phyloP scores from a whole-genome alignment of 1,140 invertebrate species.

The Apis dorsata region DNA sequence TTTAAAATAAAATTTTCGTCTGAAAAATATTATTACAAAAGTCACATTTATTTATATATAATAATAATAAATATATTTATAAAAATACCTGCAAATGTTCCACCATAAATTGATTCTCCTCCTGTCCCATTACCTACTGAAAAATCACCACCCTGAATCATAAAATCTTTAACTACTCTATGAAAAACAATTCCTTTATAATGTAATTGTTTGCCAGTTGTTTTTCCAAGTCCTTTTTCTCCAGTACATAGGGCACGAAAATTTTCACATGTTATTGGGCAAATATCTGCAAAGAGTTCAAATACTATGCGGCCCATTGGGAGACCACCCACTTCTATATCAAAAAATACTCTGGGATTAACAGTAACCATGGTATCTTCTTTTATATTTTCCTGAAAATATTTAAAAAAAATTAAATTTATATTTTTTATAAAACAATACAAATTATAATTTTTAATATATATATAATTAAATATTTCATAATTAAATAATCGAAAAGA shows the following conservation, averaged over 20 bases:
- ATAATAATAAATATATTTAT: background rate
- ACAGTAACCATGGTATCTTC: slow-evolving; percentile 65
- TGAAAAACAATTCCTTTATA: slow-evolving; percentile 98
- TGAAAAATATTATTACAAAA: slow-evolving; percentile 40
- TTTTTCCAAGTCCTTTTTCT: slow-evolving; percentile 90
- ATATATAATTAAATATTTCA: background rate
- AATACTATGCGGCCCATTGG: slow-evolving; percentile 96
- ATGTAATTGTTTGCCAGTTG: slow-evolving; percentile 93
- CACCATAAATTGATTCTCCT: slow-evolving; percentile 97
- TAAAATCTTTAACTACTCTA: slow-evolving; percentile 98
- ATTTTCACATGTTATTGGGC: slow-evolving; percentile 99
- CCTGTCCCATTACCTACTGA: slow-evolving; percentile 98
- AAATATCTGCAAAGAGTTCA: slow-evolving; percentile 97
- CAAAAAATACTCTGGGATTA: slow-evolving; percentile 88
- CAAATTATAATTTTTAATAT: background rate
- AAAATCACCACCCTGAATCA: slow-evolving; percentile 99
- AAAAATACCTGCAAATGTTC: slow-evolving; percentile 87
- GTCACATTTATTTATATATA: background rate
- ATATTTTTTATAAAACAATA: background rate
- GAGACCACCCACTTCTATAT: slow-evolving; percentile 94
- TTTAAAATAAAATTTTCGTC: slow-evolving; percentile 99
- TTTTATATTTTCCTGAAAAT: slow-evolving; percentile 33
- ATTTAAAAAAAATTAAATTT: background rate
- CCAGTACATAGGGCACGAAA: slow-evolving; percentile 99
- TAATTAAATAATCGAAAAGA: background rate